These are phyloP conservation scores for Echeneis naucrates DNA, from an alignment of 2,797 vertebrate genomes.

Conservation along the genomic window DNA sequence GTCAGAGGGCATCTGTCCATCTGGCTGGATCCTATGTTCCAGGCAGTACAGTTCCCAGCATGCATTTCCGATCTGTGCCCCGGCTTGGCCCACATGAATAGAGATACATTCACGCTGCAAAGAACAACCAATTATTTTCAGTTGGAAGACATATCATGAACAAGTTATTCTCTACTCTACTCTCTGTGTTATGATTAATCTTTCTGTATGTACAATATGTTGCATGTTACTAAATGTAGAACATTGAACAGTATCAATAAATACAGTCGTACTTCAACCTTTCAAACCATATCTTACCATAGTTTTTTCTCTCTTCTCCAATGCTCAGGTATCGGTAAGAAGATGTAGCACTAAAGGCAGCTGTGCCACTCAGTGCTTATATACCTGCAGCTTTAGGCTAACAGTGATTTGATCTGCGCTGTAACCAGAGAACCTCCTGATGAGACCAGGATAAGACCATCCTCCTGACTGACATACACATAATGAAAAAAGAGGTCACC, in stretches of 20 bases:
- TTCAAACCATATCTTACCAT: conserved; percentile 69
- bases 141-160: too few relatives aligned
- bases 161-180: background rate
- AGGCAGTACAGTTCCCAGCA: conserved; percentile 86
- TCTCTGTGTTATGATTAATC: background rate
- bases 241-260: background rate
- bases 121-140: conserved; percentile 64
- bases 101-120: conserved; percentile 85
- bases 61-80: conserved; percentile 86
- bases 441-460: conserved; percentile 67
- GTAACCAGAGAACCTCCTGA: conserved; percentile 74
- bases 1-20: conserved; percentile 75
- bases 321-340: conserved; percentile 67
- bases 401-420: conserved; percentile 69
- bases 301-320: conserved; percentile 56
- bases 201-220: background rate
- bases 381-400: conserved; percentile 60
- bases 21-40: conserved; percentile 83
- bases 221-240: background rate
- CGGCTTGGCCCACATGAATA: conserved; percentile 84
- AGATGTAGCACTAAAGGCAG: conserved; percentile 48
- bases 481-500: conserved; percentile 78
- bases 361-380: conserved; percentile 56
- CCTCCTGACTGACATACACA: conserved; percentile 57
- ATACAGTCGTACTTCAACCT: background rate